Percentiles rank a stretch among this genome's conserved stretches.
phyloP scores from a whole-genome alignment of 2,888 invertebrate species.

The Chalcis sispes region DNA sequence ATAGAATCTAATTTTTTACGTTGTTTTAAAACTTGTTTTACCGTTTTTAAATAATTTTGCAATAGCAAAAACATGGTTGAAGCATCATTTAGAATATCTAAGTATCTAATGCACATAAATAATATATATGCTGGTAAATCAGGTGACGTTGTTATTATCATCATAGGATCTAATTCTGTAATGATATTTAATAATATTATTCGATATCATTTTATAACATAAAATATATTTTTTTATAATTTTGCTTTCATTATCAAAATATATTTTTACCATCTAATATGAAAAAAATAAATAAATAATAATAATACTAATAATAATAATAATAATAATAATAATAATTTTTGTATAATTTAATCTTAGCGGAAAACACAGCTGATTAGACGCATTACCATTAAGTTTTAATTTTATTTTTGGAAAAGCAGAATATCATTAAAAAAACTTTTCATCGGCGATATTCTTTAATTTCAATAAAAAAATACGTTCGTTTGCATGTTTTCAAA shows the following conservation, averaged over 20 bases:
- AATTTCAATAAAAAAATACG: too few relatives aligned
- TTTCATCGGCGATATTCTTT: too few relatives aligned
- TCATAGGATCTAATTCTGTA: conserved; percentile 6
- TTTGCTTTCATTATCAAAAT: not conserved
- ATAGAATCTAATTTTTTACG: not conserved
- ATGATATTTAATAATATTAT: too few relatives aligned
- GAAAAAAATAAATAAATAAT: too few relatives aligned
- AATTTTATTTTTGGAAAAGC: too few relatives aligned
- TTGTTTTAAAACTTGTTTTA: not conserved
- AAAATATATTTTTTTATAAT: not conserved
- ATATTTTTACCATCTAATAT: not conserved
- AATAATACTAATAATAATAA: too few relatives aligned
- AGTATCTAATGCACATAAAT: conserved; percentile 47
- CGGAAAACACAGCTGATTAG: too few relatives aligned
- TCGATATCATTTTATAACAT: not conserved
- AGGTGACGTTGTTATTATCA: not conserved
- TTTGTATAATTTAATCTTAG: too few relatives aligned
- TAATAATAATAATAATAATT: too few relatives aligned
- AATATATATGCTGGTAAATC: conserved; percentile 12
- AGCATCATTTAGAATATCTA: not conserved
- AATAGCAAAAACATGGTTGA: not conserved
- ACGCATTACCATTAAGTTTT: too few relatives aligned
- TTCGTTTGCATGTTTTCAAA: too few relatives aligned
- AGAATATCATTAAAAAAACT: too few relatives aligned
- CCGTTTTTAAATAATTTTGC: not conserved